Evolutionary conservation across 2,888 invertebrate genomes (phyloP).

Genomic region (Eupeodes latifasciatus): DNA sequence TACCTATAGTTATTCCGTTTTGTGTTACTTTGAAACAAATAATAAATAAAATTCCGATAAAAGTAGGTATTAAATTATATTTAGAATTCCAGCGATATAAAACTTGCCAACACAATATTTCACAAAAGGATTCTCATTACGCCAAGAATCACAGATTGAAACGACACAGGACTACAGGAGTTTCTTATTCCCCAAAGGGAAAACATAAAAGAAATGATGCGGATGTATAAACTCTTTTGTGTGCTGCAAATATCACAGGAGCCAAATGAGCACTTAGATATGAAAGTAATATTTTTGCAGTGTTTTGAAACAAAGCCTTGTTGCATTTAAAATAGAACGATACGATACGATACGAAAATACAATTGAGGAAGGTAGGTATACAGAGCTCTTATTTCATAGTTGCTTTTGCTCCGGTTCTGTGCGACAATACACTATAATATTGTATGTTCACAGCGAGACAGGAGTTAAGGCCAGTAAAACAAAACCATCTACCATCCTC

Average conservation of each 20-base stretch:
- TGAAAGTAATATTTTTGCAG: slow-evolving; percentile 47
- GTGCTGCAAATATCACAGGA: slow-evolving; percentile 31
- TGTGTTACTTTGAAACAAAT: no score
- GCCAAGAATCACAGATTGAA: slow-evolving; percentile 25
- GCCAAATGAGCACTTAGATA: slow-evolving; percentile 37
- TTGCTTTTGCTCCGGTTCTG: neutral
- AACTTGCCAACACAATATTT: slow-evolving; percentile 15
- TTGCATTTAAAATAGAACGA: slow-evolving; percentile 28
- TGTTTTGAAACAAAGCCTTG: slow-evolving; percentile 35
- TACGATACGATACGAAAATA: neutral
- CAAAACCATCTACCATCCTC: slow-evolving; percentile 1
- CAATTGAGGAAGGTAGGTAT: slow-evolving; percentile 20
- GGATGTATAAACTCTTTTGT: slow-evolving; percentile 26
- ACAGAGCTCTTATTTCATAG: slow-evolving; percentile 35
- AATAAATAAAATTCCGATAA: no score
- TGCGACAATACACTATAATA: slow-evolving; percentile 15
- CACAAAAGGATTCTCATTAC: slow-evolving; percentile 17
- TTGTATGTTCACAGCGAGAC: slow-evolving; percentile 20
- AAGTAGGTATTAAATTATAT: slow-evolving; percentile 1
- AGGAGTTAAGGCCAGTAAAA: slow-evolving; percentile 20
- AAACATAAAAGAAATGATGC: slow-evolving; percentile 26
- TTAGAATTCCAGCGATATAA: neutral
- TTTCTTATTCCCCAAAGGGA: slow-evolving; percentile 10
- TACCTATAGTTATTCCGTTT: no score
- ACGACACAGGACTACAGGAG: slow-evolving; percentile 14